Evolutionary conservation across 2,113 vertebrate genomes (phyloP).

Genomic region (Potamarius usumacintae): DNA sequence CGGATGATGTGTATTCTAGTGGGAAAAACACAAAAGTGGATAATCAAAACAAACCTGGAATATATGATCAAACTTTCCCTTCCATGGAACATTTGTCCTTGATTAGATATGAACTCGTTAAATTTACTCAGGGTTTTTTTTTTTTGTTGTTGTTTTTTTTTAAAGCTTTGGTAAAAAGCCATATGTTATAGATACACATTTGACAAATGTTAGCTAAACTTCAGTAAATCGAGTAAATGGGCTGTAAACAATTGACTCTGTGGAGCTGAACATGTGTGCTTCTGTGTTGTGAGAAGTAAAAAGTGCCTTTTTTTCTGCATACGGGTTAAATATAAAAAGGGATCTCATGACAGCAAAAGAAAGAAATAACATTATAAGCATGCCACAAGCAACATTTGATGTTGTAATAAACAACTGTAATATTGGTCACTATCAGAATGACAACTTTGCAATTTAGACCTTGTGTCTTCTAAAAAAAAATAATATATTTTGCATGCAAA

Average conservation of each 20-base stretch:
- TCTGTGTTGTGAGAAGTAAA: not conserved
- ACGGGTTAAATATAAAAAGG: not conserved
- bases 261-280: not conserved
- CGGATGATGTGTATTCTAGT: not conserved
- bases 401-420: not conserved
- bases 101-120: not conserved
- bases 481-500: no score
- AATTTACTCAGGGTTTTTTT: not conserved
- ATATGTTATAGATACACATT: not conserved
- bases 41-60: not conserved
- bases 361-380: not conserved
- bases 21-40: not conserved
- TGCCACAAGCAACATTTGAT: not conserved
- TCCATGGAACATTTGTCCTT: not conserved
- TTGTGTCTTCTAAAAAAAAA: not conserved
- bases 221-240: constrained; percentile 7
- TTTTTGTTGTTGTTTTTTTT: not conserved
- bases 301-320: not conserved
- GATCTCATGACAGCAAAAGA: not conserved
- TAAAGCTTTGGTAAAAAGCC: not conserved
- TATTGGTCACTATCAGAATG: not conserved
- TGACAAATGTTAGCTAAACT: not conserved
- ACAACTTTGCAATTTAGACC: not conserved
- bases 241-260: not conserved
- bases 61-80: not conserved